Evolutionary conservation across 2,888 invertebrate species (phyloP).

Genomic region (Dascillus cervinus): DNA sequence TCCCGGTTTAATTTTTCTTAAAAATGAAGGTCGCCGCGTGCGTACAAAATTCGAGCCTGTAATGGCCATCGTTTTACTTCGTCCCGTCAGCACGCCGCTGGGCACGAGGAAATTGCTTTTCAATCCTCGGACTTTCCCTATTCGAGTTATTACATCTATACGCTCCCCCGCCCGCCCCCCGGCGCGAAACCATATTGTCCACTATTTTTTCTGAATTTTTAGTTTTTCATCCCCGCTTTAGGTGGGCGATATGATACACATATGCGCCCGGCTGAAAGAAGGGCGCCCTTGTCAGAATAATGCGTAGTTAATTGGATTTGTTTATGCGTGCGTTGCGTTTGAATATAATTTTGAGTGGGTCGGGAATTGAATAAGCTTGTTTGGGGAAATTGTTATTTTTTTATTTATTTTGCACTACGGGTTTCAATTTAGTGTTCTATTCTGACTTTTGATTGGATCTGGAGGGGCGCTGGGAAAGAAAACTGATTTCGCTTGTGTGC

Average conservation of each 20-base stretch:
- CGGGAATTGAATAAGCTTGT: conserved; percentile 39
- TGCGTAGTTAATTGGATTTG: conserved; percentile 42
- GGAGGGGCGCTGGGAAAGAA: too few relatives aligned
- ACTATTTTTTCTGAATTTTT: too few relatives aligned
- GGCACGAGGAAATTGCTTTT: conserved; percentile 26
- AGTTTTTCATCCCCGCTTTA: too few relatives aligned
- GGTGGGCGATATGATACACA: conserved; percentile 24
- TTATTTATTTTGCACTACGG: conserved; percentile 16
- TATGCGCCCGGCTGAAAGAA: conserved; percentile 36
- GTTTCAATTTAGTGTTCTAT: conserved; percentile 16
- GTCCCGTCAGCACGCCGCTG: conserved; percentile 20
- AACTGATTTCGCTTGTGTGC: too few relatives aligned
- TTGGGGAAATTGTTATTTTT: conserved; percentile 37
- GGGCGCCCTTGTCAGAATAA: conserved; percentile 37
- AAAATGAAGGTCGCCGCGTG: too few relatives aligned
- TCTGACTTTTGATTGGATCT: conserved; percentile 14
- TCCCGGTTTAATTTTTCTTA: too few relatives aligned
- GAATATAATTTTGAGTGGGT: conserved; percentile 38
- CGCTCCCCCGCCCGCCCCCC: conserved; percentile 19
- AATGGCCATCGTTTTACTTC: conserved; percentile 11
- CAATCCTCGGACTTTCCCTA: conserved; percentile 28
- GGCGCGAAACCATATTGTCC: too few relatives aligned
- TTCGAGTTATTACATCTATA: conserved; percentile 24
- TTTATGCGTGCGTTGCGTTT: conserved; percentile 37
- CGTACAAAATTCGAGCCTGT: too few relatives aligned